Conservation (phyloP, 92 coral and sea anemone species). For the Chrysogorgia sp. region DNA sequence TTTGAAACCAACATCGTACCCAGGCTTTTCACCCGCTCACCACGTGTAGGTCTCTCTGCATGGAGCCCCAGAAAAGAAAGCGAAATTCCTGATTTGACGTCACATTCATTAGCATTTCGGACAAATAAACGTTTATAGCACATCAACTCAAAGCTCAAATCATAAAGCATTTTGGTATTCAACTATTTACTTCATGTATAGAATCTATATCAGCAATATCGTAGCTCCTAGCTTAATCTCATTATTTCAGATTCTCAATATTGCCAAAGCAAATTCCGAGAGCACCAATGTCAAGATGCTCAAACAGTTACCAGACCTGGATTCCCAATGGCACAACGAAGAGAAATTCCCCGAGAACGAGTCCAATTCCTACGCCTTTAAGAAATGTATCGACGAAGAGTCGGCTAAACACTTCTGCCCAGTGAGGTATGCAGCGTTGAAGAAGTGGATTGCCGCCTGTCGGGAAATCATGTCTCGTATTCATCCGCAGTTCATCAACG, state of each 20-base stretch:
- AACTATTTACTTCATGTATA: no score
- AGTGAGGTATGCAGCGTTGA: slow-evolving; percentile 85
- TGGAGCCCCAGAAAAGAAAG: no score
- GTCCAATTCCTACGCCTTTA: slow-evolving; percentile 74
- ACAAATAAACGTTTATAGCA: no score
- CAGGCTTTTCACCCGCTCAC: no score
- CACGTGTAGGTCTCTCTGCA: no score
- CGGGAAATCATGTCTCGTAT: slow-evolving; percentile 72
- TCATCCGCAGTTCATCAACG: slow-evolving; percentile 72
- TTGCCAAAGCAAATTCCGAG: slow-evolving; percentile 62
- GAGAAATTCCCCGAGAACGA: slow-evolving; percentile 86
- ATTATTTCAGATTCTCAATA: slow-evolving; percentile 61
- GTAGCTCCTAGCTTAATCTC: no score
- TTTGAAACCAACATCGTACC: no score
- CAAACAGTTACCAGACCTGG: slow-evolving; percentile 47
- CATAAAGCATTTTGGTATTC: no score
- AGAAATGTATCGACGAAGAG: slow-evolving; percentile 67
- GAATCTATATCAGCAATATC: no score
- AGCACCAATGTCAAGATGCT: slow-evolving; percentile 51
- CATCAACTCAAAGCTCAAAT: no score
- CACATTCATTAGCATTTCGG: no score
- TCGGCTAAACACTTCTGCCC: slow-evolving; percentile 79
- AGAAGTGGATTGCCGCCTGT: slow-evolving; percentile 77
- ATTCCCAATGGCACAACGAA: slow-evolving; percentile 80
- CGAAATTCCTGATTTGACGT: no score